A percentile compares a stretch with the other conserved stretches of the same genome.
These are phyloP conservation scores for Pseudopleuronectes americanus DNA, from an alignment of 2,797 vertebrate species.

Conservation along the genomic window DNA sequence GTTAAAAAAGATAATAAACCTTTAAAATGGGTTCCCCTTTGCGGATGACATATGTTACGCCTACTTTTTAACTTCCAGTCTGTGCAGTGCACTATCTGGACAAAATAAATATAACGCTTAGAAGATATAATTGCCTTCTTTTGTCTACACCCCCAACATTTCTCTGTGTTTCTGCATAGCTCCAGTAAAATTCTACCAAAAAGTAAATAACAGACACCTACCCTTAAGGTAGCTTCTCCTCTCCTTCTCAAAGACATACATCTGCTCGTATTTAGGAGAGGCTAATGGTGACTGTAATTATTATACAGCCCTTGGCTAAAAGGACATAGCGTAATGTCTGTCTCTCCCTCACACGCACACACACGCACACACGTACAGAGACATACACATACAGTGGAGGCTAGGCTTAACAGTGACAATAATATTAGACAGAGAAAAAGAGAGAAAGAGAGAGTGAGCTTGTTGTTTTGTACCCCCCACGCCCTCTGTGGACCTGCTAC, in stretches of 20 bases:
- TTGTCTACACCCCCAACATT: background rate
- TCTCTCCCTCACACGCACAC: slow-evolving; percentile 16
- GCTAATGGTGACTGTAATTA: slow-evolving; percentile 75
- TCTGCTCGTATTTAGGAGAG: slow-evolving; percentile 63
- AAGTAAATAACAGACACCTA: slow-evolving; percentile 69
- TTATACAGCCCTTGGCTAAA: slow-evolving; percentile 57
- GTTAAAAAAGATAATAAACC: slow-evolving; percentile 37
- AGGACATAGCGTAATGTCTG: slow-evolving; percentile 48
- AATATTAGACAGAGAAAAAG: slow-evolving; percentile 67
- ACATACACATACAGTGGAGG: slow-evolving; percentile 22
- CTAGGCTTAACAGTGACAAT: slow-evolving; percentile 56
- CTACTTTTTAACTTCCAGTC: slow-evolving; percentile 7
- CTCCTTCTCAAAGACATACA: slow-evolving; percentile 70
- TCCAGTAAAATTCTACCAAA: slow-evolving; percentile 27
- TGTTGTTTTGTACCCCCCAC: slow-evolving; percentile 73
- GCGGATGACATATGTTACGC: background rate
- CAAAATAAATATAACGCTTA: background rate
- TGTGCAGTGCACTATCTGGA: background rate
- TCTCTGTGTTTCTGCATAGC: slow-evolving; percentile 20
- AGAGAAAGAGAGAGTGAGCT: slow-evolving; percentile 61
- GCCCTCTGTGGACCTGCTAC: slow-evolving; percentile 84
- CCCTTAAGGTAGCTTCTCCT: slow-evolving; percentile 62
- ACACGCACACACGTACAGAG: slow-evolving; percentile 1
- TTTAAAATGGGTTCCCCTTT: slow-evolving; percentile 1
- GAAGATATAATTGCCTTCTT: background rate